Evolutionary conservation across 2,888 invertebrate species (phyloP).

Genomic region (Nemurella pictetii): DNA sequence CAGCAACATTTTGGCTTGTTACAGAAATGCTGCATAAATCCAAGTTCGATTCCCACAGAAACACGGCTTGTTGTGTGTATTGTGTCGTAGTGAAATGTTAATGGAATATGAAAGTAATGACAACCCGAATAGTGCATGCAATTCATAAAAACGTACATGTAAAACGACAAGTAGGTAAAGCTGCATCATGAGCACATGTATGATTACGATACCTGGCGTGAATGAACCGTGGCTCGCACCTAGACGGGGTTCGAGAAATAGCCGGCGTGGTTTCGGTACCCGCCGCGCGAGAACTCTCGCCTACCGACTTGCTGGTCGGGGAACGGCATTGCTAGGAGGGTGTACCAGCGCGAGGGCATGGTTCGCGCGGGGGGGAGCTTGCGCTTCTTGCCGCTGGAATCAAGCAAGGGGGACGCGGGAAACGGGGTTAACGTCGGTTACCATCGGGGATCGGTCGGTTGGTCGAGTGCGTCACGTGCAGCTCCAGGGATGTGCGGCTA

Average conservation of each 20-base stretch:
- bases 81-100: not conserved
- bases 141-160: not conserved
- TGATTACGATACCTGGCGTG: constrained; percentile 40
- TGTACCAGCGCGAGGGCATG: constrained; percentile 85
- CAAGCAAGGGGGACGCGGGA: constrained; percentile 42
- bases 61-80: not conserved
- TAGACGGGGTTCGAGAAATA: constrained; percentile 86
- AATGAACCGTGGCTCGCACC: constrained; percentile 47
- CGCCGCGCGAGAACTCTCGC: constrained; percentile 74
- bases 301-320: constrained; percentile 91
- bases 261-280: constrained; percentile 71
- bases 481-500: constrained; percentile 21
- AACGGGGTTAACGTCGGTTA: not conserved
- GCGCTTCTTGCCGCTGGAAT: constrained; percentile 52
- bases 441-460: not conserved
- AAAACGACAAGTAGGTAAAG: not conserved
- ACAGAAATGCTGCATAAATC: no score
- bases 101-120: not conserved
- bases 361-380: constrained; percentile 53
- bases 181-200: constrained; percentile 22
- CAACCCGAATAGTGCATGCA: constrained; percentile 29
- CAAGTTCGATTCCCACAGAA: not conserved
- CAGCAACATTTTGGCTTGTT: no score
- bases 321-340: constrained; percentile 87
- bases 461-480: not conserved